Conservation (phyloP, 2,797 vertebrate species). For the Ceryle rudis region DNA sequence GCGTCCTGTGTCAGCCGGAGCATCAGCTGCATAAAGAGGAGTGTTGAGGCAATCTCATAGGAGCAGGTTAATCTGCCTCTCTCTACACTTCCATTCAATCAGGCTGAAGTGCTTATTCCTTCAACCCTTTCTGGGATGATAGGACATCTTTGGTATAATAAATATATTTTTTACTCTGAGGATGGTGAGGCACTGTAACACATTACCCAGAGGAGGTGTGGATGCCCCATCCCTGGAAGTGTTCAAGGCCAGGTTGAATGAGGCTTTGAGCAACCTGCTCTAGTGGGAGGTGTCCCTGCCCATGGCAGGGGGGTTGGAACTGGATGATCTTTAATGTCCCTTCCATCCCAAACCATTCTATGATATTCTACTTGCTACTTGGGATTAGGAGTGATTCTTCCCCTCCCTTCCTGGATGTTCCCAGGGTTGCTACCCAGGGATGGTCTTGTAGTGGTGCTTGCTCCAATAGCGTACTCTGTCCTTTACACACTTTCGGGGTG, state of each 20-base stretch:
- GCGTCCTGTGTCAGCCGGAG: background rate
- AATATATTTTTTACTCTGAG: background rate
- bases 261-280: background rate
- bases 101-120: background rate
- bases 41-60: background rate
- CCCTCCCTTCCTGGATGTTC: background rate
- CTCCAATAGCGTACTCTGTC: background rate
- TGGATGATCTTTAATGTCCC: background rate
- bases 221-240: background rate
- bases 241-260: background rate
- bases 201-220: background rate
- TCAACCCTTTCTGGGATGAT: background rate
- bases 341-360: background rate
- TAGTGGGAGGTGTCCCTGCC: background rate
- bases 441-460: background rate
- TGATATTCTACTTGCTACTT: background rate
- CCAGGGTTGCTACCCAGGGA: background rate
- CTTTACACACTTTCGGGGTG: background rate
- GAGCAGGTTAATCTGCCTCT: background rate
- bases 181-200: background rate
- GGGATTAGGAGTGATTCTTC: background rate
- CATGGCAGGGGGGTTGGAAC: background rate
- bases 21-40: background rate
- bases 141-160: background rate
- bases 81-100: background rate